Percentiles rank a stretch among this genome's conserved stretches.
These are phyloP conservation scores for Tortricodes alternella DNA, from an alignment of 2,888 invertebrate species.

Conservation along the genomic window DNA sequence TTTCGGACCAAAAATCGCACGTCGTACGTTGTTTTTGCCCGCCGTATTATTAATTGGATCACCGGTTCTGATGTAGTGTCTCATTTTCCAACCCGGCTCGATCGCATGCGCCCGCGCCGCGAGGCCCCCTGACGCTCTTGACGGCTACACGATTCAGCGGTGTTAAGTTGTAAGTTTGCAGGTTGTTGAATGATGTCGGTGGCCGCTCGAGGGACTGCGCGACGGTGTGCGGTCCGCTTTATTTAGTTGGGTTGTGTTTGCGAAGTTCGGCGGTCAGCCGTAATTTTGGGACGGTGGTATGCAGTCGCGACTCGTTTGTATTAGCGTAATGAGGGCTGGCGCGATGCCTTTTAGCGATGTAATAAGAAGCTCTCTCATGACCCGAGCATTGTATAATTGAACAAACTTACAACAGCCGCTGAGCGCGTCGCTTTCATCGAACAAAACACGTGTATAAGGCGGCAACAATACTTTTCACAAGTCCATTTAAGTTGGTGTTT, in stretches of 20 bases:
- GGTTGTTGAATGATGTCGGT: slow-evolving; percentile 16
- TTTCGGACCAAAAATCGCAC: slow-evolving; percentile 75
- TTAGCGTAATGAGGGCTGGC: slow-evolving; percentile 64
- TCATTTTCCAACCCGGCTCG: slow-evolving; percentile 41
- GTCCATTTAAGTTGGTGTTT: too few species aligned
- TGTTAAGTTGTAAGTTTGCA: slow-evolving; percentile 50
- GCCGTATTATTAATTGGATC: slow-evolving; percentile 79
- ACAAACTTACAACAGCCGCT: too few species aligned
- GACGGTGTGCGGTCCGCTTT: slow-evolving; percentile 58
- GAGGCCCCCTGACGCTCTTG: slow-evolving; percentile 59
- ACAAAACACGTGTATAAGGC: too few species aligned
- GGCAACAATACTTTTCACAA: too few species aligned
- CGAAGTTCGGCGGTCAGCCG: slow-evolving; percentile 23
- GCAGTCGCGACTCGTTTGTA: slow-evolving; percentile 60
- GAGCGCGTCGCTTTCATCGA: too few species aligned
- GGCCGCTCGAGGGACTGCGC: slow-evolving; percentile 45
- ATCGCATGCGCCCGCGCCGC: slow-evolving; percentile 46
- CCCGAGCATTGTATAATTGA: too few species aligned
- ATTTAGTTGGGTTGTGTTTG: slow-evolving; percentile 55
- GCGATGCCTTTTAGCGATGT: slow-evolving; percentile 37
- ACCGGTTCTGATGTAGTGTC: slow-evolving; percentile 45
- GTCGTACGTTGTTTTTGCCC: slow-evolving; percentile 71
- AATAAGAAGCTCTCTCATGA: slow-evolving; percentile 37
- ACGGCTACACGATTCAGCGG: slow-evolving; percentile 43
- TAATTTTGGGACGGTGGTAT: slow-evolving; percentile 60